phyloP scores from a whole-genome alignment of 2,113 vertebrate species.

The Oreochromis spilurus region DNA sequence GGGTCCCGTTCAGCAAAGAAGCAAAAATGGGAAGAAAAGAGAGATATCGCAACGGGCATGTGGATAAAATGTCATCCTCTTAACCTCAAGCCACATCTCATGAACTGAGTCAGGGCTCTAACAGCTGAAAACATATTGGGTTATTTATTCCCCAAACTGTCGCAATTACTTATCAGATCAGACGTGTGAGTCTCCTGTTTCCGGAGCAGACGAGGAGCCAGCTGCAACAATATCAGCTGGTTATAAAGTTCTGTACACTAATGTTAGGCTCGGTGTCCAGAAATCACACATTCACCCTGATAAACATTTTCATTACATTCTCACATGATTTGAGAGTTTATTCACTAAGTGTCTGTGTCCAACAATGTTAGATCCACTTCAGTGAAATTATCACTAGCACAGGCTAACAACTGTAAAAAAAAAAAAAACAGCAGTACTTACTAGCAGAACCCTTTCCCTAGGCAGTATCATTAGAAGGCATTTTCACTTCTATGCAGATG shows the following conservation, averaged over 20 bases:
- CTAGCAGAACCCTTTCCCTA: background rate
- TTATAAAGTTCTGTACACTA: background rate
- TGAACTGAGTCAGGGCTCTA: background rate
- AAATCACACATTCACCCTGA: background rate
- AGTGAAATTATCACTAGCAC: fast-evolving
- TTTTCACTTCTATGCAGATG: background rate
- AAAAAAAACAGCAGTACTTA: background rate
- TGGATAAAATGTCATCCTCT: background rate
- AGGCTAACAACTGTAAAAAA: background rate
- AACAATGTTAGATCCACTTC: background rate
- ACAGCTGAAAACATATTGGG: fast-evolving
- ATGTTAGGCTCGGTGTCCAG: background rate
- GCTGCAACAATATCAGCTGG: background rate
- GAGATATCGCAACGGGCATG: background rate
- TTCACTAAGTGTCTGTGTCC: background rate
- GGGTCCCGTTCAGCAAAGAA: background rate
- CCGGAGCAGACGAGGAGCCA: fast-evolving
- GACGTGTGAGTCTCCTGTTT: background rate
- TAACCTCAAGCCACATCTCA: background rate
- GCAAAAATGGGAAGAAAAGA: background rate
- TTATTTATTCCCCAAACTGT: background rate
- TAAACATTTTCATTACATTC: background rate
- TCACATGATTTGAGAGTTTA: background rate
- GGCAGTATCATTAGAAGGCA: background rate
- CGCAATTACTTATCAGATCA: background rate